A percentile compares a stretch with the other conserved stretches of the same genome.
These are phyloP conservation scores for Tragelaphus strepsiceros DNA, from an alignment of 2,113 vertebrate genomes.

Conservation along the genomic window DNA sequence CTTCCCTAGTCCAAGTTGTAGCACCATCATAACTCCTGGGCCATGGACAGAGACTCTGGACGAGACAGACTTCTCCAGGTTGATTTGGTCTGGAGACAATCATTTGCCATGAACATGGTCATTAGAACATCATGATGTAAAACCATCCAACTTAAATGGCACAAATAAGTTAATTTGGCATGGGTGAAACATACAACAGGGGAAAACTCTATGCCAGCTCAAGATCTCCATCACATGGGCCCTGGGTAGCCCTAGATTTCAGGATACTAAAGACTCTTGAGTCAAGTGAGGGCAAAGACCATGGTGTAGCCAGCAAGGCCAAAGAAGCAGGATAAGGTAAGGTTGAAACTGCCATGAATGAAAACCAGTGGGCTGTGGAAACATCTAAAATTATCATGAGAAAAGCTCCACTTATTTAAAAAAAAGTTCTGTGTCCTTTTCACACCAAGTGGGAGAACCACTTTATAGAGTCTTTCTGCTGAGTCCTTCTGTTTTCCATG, in stretches of 20 bases:
- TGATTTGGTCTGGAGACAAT: not conserved
- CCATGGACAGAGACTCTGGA: not conserved
- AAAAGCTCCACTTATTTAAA: constrained; percentile 12
- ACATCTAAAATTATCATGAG: not conserved
- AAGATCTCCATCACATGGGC: not conserved
- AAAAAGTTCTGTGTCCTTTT: constrained; percentile 50
- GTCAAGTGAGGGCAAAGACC: not conserved
- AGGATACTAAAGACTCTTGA: not conserved
- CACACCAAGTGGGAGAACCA: constrained; percentile 28
- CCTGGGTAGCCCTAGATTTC: not conserved
- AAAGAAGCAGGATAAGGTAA: not conserved
- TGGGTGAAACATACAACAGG: not conserved
- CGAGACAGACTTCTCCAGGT: not conserved
- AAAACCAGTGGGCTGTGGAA: constrained; percentile 20
- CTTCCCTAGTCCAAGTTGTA: not conserved
- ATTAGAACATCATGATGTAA: not conserved
- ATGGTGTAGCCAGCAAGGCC: not conserved
- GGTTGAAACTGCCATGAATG: constrained; percentile 33
- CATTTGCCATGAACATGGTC: not conserved
- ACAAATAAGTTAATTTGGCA: not conserved
- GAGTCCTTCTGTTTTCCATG: constrained; percentile 61
- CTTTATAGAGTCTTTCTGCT: constrained; percentile 26
- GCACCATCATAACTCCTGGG: not conserved
- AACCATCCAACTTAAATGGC: not conserved
- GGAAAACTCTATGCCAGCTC: not conserved